Base-by-base conservation (phyloP, 2,797 vertebrate species). In the Craterocephalus amniculus region DNA sequence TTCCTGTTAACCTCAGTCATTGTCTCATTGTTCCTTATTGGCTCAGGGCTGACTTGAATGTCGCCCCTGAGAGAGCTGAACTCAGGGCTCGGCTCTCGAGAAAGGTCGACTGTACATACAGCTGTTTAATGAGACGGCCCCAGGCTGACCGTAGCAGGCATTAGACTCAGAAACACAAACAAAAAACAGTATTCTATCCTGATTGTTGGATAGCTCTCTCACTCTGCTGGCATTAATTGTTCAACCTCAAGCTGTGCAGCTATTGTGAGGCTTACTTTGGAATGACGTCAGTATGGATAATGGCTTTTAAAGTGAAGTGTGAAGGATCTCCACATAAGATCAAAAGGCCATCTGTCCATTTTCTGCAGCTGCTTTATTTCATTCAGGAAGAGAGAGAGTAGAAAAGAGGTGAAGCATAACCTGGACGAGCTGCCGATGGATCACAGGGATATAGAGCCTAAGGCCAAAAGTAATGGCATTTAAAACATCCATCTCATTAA, bases 51-150 rank as follows among this genome's bases (percentile, higher is more conserved):
- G 77, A 79, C 80, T 79, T 54, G 29, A 79, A 77, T 48, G 64
- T 61, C 78, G 70, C 70, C 68, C 61, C 51, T 73, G 83, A 88
- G 84, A 80, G 76, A 83, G 52, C 76, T 67, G 54, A 69, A 62
- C 72, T 76, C 59, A 58, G 61, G 14, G 40, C 32, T 57, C 45
- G 11, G 2, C 31, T 80, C 67, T 63, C 70, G 81, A 79, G 77
- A 54, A 78, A 6, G 7, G 51, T 57, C 70, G 51, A 26, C 51
- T 56, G 68, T 58, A 61, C 59, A 60, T 24, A 1, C 1, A 62
- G 54, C 45, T 59, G 35, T 75, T 72, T 84, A 74, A 84, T 80
- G 67, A 80, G 65, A 58, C 29, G 69, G 22, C 72, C 74, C 0
- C 14, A 40, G 69, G 61, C 58, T 65, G 67, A 56, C 36, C 55